phyloP scores from a whole-genome alignment of 2,888 invertebrate species.

The Zygothrica quintamaculata region DNA sequence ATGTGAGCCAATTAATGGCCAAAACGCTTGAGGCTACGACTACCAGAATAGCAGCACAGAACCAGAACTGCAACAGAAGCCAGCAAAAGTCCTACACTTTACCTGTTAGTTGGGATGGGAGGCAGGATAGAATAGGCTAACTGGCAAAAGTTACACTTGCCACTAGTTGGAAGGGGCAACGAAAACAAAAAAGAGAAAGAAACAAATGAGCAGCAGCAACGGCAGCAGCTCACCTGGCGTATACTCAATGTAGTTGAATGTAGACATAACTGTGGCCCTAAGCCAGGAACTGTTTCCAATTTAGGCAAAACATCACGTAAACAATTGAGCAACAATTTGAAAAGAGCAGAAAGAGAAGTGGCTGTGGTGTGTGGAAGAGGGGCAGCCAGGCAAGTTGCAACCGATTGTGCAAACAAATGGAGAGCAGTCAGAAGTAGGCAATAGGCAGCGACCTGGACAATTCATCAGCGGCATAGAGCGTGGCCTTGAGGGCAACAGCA shows the following conservation, averaged over 20 bases:
- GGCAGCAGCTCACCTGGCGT: slow-evolving; percentile 38
- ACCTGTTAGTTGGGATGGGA: too few species aligned
- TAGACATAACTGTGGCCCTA: slow-evolving; percentile 17
- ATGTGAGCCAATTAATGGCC: slow-evolving; percentile 72
- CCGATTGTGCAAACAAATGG: slow-evolving; percentile 53
- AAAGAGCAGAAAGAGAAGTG: slow-evolving; percentile 11
- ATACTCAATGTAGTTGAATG: slow-evolving; percentile 52
- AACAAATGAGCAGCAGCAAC: too few species aligned
- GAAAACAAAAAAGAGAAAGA: slow-evolving; percentile 22
- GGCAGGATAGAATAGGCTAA: not conserved
- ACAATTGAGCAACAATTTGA: slow-evolving; percentile 72
- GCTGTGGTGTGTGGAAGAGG: too few species aligned
- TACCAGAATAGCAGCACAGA: too few species aligned
- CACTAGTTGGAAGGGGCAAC: slow-evolving; percentile 29
- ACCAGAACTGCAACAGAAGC: slow-evolving; percentile 1
- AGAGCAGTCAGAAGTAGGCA: slow-evolving; percentile 2
- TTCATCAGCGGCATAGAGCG: slow-evolving; percentile 55
- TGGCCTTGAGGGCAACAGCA: slow-evolving; percentile 69
- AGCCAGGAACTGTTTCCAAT: slow-evolving; percentile 64
- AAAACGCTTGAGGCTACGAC: slow-evolving; percentile 43
- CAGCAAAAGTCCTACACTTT: not conserved
- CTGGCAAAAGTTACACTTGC: slow-evolving; percentile 62
- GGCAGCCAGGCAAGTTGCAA: slow-evolving; percentile 10
- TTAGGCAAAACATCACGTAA: slow-evolving; percentile 78
- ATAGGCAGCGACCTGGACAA: slow-evolving; percentile 51